Base-by-base conservation (phyloP, 2,113 vertebrate species). In the Rhea americana region DNA sequence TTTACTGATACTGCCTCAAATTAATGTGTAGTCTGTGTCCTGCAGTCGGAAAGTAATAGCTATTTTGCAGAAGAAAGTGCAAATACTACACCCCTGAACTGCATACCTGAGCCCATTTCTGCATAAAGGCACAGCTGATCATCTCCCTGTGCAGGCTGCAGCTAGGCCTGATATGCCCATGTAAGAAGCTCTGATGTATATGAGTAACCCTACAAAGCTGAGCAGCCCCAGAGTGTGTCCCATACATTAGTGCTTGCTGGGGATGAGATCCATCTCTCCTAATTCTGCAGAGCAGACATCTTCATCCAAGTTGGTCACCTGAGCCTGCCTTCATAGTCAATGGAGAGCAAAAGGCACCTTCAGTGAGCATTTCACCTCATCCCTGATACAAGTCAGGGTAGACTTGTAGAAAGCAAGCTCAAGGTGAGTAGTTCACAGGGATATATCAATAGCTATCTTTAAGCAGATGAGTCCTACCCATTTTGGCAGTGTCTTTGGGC, bases 191-290 rank as follows among this genome's bases (percentile, higher is more conserved):
- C 37, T 7, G 45, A 5, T 50, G 48, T 9, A 11, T 9, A 4
- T 4, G 12, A 79, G 61, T 13, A 39, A 68, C 67, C 51, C 55
- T 62, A 55, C 35, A 74, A 61, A 37, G 2, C 13, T 11, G 50
- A 83, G 39, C 25, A 48, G 74, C 22, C 32, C 32, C 6, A 2
- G 48, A 61, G 28, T 0, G 0, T 5, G 28, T 43, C 20, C 41
- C 1, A 0, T 4, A 7, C 5, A 1, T 8, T 11, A 75, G 0
- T 0, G 0, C 35, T 43, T 51, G 32, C 9, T 47, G 61, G 21
- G 19, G 24, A 22, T 22, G n/a, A 32, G 5, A 35, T 67, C 51
- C 5, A 22, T 74, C 22, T 72, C 61, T 87, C 56, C 41, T 50
- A n/a, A 59, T 82, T 72, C 70, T 65, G 15, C 61, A 87, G 51